phyloP scores from a whole-genome alignment of 1,140 invertebrate genomes.

The Galleria mellonella region DNA sequence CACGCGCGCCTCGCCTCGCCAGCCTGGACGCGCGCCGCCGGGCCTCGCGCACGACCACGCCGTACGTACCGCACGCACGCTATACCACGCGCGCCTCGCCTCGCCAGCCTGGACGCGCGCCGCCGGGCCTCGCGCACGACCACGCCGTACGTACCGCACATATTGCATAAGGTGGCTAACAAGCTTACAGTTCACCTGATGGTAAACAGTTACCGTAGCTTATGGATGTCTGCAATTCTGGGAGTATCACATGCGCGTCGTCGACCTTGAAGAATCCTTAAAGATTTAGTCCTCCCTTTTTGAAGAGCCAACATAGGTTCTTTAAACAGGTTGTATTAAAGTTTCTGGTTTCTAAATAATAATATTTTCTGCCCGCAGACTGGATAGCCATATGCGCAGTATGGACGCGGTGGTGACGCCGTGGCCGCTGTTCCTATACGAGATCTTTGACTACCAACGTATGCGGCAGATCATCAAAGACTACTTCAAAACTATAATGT shows the following conservation, averaged over 20 bases:
- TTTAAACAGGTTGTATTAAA: too few species aligned
- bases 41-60: background rate
- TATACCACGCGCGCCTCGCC: conserved; percentile 31
- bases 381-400: conserved; percentile 32
- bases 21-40: conserved; percentile 21
- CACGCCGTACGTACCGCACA: background rate
- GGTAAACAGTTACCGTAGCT: too few species aligned
- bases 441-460: conserved; percentile 78
- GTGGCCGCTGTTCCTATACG: conserved; percentile 81
- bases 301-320: too few species aligned
- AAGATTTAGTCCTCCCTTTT: too few species aligned
- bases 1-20: conserved; percentile 32
- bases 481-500: conserved; percentile 30
- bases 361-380: conserved; percentile 12
- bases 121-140: background rate
- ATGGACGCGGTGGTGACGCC: conserved; percentile 70
- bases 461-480: conserved; percentile 29
- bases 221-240: too few species aligned
- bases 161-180: too few species aligned
- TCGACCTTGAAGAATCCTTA: too few species aligned
- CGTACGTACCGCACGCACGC: conserved; percentile 10
- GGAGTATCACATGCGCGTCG: too few species aligned
- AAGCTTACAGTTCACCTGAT: too few species aligned
- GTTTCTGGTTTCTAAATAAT: too few species aligned
- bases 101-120: conserved; percentile 27